Conservation (phyloP, 2,888 invertebrate species). For the Psylliodes chrysocephalus region DNA sequence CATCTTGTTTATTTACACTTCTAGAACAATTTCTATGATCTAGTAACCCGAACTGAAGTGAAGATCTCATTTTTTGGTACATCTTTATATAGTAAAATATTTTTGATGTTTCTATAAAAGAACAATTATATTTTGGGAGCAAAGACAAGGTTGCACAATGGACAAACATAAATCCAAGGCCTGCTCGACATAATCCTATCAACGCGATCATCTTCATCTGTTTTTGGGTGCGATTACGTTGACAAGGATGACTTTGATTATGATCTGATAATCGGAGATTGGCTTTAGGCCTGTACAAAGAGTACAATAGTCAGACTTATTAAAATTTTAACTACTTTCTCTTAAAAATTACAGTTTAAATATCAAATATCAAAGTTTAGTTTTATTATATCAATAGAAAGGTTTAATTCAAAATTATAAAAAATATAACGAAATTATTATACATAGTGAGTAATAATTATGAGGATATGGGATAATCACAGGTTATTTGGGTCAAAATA, state of each 20-base stretch:
- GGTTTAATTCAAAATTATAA: too few relatives aligned
- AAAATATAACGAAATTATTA: too few relatives aligned
- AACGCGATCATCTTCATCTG: slow-evolving; percentile 17
- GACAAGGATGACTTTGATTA: slow-evolving; percentile 17
- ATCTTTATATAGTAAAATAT: slow-evolving; percentile 11
- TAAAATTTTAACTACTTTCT: too few relatives aligned
- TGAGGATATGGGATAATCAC: too few relatives aligned
- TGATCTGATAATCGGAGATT: neutral
- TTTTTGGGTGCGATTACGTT: slow-evolving; percentile 15
- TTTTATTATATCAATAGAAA: too few relatives aligned
- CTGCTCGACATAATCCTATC: slow-evolving; percentile 24
- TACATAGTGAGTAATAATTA: too few relatives aligned
- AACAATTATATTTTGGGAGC: slow-evolving; percentile 21
- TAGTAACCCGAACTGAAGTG: neutral
- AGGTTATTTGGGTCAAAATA: too few relatives aligned
- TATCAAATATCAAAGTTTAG: too few relatives aligned
- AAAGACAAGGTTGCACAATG: slow-evolving; percentile 21
- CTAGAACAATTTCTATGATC: neutral
- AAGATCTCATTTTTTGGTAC: neutral
- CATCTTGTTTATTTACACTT: neutral
- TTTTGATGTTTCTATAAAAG: neutral
- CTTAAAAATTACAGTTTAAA: too few relatives aligned
- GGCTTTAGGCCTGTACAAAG: neutral
- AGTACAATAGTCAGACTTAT: too few relatives aligned
- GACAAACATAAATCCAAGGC: slow-evolving; percentile 14